A percentile compares a stretch with the other conserved stretches of the same genome.
These are phyloP conservation scores for Microctonus brassicae DNA, from an alignment of 2,888 invertebrate genomes.

Conservation along the genomic window DNA sequence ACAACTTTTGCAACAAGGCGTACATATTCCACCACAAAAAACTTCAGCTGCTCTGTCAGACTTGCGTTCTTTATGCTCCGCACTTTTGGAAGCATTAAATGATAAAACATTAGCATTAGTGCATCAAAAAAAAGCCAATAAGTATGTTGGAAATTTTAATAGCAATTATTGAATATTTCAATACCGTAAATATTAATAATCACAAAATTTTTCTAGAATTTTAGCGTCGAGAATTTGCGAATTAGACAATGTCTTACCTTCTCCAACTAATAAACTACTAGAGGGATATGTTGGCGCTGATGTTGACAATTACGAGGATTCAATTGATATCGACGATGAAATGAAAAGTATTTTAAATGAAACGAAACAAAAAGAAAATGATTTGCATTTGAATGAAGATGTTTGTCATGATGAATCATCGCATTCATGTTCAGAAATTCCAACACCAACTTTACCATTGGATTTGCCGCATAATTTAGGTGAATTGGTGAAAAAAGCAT, in stretches of 20 bases:
- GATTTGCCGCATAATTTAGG: slow-evolving; percentile 58
- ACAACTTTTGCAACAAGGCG: slow-evolving; percentile 79
- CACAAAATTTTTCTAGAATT: slow-evolving; percentile 73
- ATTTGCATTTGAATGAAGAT: slow-evolving; percentile 37
- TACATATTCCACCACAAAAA: slow-evolving; percentile 72
- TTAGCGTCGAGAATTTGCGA: slow-evolving; percentile 86
- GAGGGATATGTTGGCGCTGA: slow-evolving; percentile 74
- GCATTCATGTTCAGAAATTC: slow-evolving; percentile 22
- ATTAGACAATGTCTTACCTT: slow-evolving; percentile 82
- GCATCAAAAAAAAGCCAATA: slow-evolving; percentile 88
- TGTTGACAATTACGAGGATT: slow-evolving; percentile 65
- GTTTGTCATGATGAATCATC: slow-evolving; percentile 2
- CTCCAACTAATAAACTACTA: slow-evolving; percentile 78
- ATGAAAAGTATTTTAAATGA: slow-evolving; percentile 37
- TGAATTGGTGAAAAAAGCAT: slow-evolving; percentile 60
- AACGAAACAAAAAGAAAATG: slow-evolving; percentile 38
- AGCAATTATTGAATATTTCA: slow-evolving; percentile 16
- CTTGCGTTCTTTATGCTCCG: slow-evolving; percentile 82
- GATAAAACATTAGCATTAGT: slow-evolving; percentile 87
- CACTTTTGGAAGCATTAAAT: slow-evolving; percentile 85
- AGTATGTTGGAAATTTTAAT: slow-evolving; percentile 44
- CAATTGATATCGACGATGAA: slow-evolving; percentile 38
- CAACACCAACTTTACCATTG: slow-evolving; percentile 43
- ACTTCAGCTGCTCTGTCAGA: slow-evolving; percentile 80
- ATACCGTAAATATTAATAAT: not conserved